Evolutionary conservation across 2,797 vertebrate species (phyloP).

Genomic region (Gymnocypris eckloni): DNA sequence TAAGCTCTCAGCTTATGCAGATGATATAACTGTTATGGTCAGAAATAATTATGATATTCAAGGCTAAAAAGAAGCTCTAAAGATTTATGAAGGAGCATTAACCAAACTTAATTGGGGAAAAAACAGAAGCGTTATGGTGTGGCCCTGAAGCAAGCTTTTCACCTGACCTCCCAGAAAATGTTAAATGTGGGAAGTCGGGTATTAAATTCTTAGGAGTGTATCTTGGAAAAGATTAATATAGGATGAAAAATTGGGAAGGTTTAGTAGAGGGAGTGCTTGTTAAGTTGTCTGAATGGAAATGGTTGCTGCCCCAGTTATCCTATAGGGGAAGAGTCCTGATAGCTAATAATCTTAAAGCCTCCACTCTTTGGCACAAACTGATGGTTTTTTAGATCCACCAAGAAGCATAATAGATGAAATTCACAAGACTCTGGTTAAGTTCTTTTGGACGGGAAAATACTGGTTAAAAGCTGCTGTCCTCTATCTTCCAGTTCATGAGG

Average conservation of each 20-base stretch:
- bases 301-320: constrained; percentile 2
- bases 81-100: background rate
- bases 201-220: background rate
- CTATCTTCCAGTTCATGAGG: background rate
- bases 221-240: background rate
- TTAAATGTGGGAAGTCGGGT: background rate
- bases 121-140: background rate
- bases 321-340: constrained; percentile 23
- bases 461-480: constrained; percentile 2
- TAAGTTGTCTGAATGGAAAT: background rate
- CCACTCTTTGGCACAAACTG: constrained; percentile 16
- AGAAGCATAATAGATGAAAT: background rate
- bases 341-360: constrained; percentile 6
- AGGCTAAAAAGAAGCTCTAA: background rate
- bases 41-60: background rate
- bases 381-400: background rate
- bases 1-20: background rate
- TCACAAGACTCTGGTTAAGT: background rate
- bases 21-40: background rate
- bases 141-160: background rate
- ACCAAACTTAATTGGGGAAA: background rate
- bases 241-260: background rate
- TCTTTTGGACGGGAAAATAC: constrained; percentile 10
- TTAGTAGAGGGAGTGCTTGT: background rate
- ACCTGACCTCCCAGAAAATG: background rate